Evolutionary conservation across 2,113 vertebrate genomes (phyloP).

Genomic region (Columba janthina): DNA sequence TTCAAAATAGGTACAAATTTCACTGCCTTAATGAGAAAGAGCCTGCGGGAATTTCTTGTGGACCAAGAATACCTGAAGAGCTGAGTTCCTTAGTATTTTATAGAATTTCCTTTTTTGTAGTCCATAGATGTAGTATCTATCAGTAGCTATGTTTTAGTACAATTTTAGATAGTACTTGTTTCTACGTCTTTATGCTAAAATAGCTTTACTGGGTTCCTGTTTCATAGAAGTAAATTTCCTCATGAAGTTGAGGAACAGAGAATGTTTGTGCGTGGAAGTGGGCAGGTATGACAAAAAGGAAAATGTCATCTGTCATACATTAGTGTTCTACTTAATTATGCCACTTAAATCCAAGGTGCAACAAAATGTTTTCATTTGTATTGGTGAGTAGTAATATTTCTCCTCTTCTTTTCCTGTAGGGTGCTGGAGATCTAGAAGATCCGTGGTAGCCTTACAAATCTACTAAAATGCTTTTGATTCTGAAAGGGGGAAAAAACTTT

Average conservation of each 20-base stretch:
- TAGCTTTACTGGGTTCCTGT: background rate
- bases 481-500: constrained; percentile 84
- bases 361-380: constrained; percentile 40
- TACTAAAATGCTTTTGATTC: constrained; percentile 87
- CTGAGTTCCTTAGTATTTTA: background rate
- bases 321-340: constrained; percentile 44
- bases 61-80: background rate
- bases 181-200: background rate
- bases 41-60: background rate
- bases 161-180: background rate
- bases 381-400: constrained; percentile 77
- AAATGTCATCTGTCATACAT: background rate
- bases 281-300: background rate
- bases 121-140: background rate
- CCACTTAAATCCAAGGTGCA: constrained; percentile 66
- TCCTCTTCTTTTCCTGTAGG: constrained; percentile 88
- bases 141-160: background rate
- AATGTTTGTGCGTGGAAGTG: background rate
- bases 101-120: background rate
- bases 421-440: constrained; percentile 93
- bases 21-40: background rate
- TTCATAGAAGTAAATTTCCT: background rate
- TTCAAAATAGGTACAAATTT: background rate
- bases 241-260: background rate
- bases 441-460: constrained; percentile 94